Base-by-base conservation (phyloP, 2,888 invertebrate species). In the Drosophila mimetica region DNA sequence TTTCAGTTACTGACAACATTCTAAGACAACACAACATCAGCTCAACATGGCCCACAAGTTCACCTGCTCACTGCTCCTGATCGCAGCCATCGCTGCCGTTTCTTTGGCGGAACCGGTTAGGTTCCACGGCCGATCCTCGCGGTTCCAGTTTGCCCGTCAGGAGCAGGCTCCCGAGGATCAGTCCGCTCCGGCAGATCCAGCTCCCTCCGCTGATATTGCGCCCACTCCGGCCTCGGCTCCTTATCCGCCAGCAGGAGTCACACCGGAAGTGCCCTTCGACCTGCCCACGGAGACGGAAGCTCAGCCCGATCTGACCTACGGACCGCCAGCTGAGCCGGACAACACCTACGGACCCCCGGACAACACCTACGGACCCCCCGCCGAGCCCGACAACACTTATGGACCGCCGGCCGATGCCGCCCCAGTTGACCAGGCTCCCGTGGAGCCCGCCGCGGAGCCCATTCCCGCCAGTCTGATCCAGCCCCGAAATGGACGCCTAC, bases 231-330 rank as follows among this genome's bases (percentile, higher is more conserved):
- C 77, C 2, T 36, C 80, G 7, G 86, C 88, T 9, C 89, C 90
- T 4, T 89, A 89, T 73, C 82, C 90, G 0, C 55, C 90, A 6
- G 88, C 89, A 6, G 89, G 90, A 42, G 86, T 90, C 0, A 90
- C 89, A 1, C 89, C 89, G 0, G 78, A 80, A 36, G 70, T 89
- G 9, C 79, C 89, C 0, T 90, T 90, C 44, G 88, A 90, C 41
- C 63, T 90, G 52, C 89, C 89, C 16, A 87, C 89, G 4, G 87
- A 89, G 69, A 88, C 86, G 1, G 88, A 89, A 28, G 77, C 78
- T 4, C 83, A 79, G 36, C 89, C 90, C 4, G 87, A 89, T 50
- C 57, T 84, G 54, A 86, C 79, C 5, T 90, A 89, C 63, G 77
- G 76, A 1, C 82, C 82, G 41, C 74, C 74, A 7, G 77, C 65